Evolutionary conservation across 2,113 vertebrate species (phyloP).

Genomic region (Gallinago media): DNA sequence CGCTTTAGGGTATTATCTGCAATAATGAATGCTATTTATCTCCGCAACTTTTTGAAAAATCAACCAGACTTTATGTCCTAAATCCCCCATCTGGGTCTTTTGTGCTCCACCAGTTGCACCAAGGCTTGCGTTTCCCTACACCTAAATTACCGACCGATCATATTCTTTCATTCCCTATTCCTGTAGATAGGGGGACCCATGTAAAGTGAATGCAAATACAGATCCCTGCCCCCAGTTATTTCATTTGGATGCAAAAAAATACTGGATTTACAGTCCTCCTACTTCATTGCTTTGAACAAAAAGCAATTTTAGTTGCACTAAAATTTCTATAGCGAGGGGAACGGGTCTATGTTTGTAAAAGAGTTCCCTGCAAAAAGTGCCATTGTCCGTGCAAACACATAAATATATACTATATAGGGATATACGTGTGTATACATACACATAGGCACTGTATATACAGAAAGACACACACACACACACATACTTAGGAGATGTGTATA

Average conservation of each 20-base stretch:
- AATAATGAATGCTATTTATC: background rate
- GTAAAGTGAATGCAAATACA: background rate
- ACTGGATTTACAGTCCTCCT: background rate
- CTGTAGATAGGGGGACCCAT: constrained; percentile 37
- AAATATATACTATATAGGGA: constrained; percentile 17
- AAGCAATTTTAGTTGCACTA: background rate
- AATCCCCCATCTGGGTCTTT: background rate
- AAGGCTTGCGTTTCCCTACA: background rate
- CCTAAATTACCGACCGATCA: background rate
- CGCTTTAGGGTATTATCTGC: background rate
- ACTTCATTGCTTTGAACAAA: background rate
- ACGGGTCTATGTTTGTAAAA: background rate
- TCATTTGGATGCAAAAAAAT: background rate
- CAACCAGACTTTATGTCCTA: background rate
- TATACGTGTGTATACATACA: background rate
- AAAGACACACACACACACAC: constrained; percentile 10
- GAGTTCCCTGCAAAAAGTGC: background rate
- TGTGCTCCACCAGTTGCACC: background rate
- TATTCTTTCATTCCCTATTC: background rate
- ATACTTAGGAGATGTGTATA: constrained; percentile 35
- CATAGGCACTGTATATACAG: constrained; percentile 7
- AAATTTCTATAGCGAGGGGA: background rate
- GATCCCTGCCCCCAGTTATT: background rate
- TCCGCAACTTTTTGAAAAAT: background rate
- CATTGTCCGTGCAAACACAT: background rate